Base-by-base conservation (phyloP, 2,113 vertebrate species). In the Plecotus auritus region DNA sequence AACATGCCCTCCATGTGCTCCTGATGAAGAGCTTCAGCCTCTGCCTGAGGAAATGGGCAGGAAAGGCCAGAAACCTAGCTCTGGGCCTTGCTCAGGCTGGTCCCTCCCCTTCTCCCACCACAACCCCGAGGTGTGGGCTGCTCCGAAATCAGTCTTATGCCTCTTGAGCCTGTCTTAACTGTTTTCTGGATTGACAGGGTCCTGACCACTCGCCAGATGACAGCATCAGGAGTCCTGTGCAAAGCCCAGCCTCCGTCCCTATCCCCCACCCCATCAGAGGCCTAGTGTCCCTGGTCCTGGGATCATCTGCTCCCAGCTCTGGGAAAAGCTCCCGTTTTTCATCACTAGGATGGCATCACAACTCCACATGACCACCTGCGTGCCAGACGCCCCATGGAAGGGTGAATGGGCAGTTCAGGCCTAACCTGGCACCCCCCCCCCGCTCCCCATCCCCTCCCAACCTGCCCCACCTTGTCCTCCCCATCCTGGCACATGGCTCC, bases 361-460 rank as follows among this genome's bases (percentile, higher is more conserved):
- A 47, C n/a, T 32, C 37, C 37, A 26, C 5, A 1, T 40, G 70
- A 40, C 59, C 59, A 23, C 59, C 49, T 23, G 59, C 77, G 47
- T 12, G 40, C 8, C 0, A 0, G 28, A 28, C 4, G 4, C 28
- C 84, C 28, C 35, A 4, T 5, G 42, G 13, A n/a, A 13, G 2
- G 2, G n/a, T 2, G 74, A 42, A 12, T 12, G 49, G 69, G 14
- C 26, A 20, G 32, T 23, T 59, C n/a, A 1, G 32, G 56, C 40
- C 26, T 22, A 28, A 16, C 16, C 69, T 20, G 2, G 37, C 59
- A 4, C 5, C 51, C 13, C 49, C 3, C 49, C 18, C n/a, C 4
- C 5, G 1, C 59, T 37, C 49, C 70, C 45, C 30, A 5, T 28
- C 22, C 13, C 59, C 30, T 49, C 51, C 8, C 35, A 26, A 6